Evolutionary conservation across 2,113 vertebrate species (phyloP).

Genomic region (Ammospiza caudacuta): DNA sequence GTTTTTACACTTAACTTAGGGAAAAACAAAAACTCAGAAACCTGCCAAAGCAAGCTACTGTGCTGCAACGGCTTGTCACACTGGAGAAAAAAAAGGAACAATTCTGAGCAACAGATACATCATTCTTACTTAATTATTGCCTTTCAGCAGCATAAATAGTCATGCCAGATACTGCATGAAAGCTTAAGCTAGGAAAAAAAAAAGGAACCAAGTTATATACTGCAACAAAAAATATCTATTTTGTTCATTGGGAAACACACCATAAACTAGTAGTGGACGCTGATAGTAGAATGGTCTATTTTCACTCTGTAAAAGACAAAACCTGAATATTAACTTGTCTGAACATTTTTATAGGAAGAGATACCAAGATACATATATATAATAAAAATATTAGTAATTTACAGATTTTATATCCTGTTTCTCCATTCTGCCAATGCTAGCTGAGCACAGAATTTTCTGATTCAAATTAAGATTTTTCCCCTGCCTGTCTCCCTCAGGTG

Average conservation of each 20-base stretch:
- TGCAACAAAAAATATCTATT: background rate
- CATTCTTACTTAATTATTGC: slow-evolving; percentile 2
- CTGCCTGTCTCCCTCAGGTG: too few relatives aligned
- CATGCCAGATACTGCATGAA: background rate
- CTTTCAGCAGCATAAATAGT: background rate
- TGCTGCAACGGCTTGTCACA: background rate
- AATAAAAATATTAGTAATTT: background rate
- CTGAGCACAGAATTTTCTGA: background rate
- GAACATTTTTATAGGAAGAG: background rate
- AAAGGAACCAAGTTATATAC: background rate
- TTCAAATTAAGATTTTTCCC: background rate
- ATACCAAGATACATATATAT: background rate
- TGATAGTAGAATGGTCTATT: background rate
- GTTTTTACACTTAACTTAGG: background rate
- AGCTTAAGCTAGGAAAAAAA: background rate
- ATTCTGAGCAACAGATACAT: background rate
- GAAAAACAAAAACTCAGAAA: background rate
- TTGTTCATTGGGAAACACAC: background rate
- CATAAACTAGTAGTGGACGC: background rate
- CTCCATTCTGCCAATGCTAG: background rate
- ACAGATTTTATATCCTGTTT: background rate
- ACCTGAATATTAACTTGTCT: too few relatives aligned
- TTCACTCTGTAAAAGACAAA: background rate
- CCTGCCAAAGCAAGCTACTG: background rate
- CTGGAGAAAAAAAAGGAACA: background rate